phyloP scores from a whole-genome alignment of 2,888 invertebrate species.

The Hoplodrina blanda region DNA sequence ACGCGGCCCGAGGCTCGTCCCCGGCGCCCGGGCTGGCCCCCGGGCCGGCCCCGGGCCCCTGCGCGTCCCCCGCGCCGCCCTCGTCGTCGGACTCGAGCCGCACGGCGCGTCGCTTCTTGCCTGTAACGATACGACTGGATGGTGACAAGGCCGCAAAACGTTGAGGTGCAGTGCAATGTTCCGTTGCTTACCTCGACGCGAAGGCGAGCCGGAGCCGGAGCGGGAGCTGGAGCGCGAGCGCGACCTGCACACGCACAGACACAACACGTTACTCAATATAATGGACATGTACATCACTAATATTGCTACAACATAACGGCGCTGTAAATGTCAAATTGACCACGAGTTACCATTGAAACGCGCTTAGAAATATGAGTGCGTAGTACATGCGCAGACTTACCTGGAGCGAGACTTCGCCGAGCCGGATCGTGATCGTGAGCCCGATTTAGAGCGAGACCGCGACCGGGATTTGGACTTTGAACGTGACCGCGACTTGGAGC shows the following conservation, averaged over 20 bases:
- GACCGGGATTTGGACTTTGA: constrained; percentile 65
- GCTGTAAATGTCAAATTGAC: too few species aligned
- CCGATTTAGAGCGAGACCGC: constrained; percentile 72
- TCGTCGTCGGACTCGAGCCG: constrained; percentile 91
- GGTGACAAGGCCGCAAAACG: neutral
- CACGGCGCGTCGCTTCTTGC: constrained; percentile 86
- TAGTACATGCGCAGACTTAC: constrained; percentile 14
- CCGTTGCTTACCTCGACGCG: constrained; percentile 69
- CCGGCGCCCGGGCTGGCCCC: constrained; percentile 71
- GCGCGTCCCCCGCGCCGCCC: constrained; percentile 84
- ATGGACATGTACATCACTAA: too few species aligned
- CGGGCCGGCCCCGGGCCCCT: constrained; percentile 79
- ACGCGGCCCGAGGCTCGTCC: constrained; percentile 66
- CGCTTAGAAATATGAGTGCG: too few species aligned
- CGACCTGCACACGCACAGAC: constrained; percentile 56
- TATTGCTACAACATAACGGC: too few species aligned
- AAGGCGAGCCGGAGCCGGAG: constrained; percentile 75
- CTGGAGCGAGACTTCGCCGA: constrained; percentile 52
- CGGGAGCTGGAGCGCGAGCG: constrained; percentile 74
- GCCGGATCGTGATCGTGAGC: constrained; percentile 70
- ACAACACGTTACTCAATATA: neutral
- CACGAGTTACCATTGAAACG: too few species aligned
- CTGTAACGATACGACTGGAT: neutral
- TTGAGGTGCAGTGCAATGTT: too few species aligned
- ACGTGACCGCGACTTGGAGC: constrained; percentile 67